Conservation (phyloP, 2,797 vertebrate genomes). For the Iguana delicatissima region DNA sequence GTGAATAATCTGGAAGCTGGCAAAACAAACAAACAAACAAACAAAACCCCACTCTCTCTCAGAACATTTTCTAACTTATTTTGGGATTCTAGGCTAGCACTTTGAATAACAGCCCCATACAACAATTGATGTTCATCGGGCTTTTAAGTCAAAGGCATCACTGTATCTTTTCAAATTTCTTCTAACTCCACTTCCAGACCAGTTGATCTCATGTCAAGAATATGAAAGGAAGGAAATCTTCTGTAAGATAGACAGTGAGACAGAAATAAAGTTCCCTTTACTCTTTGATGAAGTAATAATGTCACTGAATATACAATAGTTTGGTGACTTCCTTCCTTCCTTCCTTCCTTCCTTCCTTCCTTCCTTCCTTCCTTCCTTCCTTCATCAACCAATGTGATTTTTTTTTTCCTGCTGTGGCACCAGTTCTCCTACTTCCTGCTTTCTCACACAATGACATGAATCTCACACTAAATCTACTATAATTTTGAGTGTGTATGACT, state of each 20-base stretch:
- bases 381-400: background rate
- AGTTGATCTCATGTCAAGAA: background rate
- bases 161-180: slow-evolving; percentile 1
- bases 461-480: no score
- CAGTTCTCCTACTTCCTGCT: background rate
- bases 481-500: no score
- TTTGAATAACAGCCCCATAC: background rate
- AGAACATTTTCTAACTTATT: no score
- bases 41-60: no score
- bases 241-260: background rate
- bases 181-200: background rate
- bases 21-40: no score
- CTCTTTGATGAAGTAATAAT: background rate
- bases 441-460: background rate
- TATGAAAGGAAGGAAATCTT: background rate
- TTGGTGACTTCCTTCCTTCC: background rate
- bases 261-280: background rate
- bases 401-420: background rate
- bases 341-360: background rate
- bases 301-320: background rate
- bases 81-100: background rate
- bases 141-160: background rate
- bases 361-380: background rate
- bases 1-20: background rate
- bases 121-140: background rate